A percentile compares a stretch with the other conserved stretches of the same genome.
Conservation (phyloP, 2,797 vertebrate species). For the Liasis olivaceus region DNA sequence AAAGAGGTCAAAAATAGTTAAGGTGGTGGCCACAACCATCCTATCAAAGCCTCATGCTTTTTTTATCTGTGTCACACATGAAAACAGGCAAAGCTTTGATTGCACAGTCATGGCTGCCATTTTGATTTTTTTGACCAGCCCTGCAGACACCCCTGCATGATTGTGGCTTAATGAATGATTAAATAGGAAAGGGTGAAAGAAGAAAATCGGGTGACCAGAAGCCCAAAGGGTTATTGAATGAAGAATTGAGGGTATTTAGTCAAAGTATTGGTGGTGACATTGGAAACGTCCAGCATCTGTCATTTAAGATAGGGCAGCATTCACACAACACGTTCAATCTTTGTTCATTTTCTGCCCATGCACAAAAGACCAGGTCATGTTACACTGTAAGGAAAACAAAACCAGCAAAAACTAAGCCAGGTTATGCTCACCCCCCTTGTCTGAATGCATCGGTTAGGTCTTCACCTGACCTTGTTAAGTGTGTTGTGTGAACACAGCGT, state of each 20-base stretch:
- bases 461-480: not conserved
- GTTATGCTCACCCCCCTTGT: not conserved
- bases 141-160: too few species aligned
- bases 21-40: too few species aligned
- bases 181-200: not conserved
- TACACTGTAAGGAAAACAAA: not conserved
- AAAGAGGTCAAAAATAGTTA: too few species aligned
- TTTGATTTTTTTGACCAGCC: too few species aligned
- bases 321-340: not conserved
- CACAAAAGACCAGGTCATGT: not conserved
- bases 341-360: too few species aligned
- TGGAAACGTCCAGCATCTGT: not conserved
- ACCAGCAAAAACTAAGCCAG: not conserved
- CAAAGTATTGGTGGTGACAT: not conserved
- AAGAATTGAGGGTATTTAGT: not conserved
- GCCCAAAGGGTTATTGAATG: not conserved
- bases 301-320: not conserved
- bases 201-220: not conserved
- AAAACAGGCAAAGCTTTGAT: too few species aligned
- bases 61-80: too few species aligned
- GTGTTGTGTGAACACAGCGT: not conserved
- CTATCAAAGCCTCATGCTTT: too few species aligned
- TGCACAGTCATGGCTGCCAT: too few species aligned
- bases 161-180: conserved; percentile 28
- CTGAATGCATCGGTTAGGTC: not conserved